phyloP scores from a whole-genome alignment of 2,113 vertebrate genomes.

The Sciurus niger region DNA sequence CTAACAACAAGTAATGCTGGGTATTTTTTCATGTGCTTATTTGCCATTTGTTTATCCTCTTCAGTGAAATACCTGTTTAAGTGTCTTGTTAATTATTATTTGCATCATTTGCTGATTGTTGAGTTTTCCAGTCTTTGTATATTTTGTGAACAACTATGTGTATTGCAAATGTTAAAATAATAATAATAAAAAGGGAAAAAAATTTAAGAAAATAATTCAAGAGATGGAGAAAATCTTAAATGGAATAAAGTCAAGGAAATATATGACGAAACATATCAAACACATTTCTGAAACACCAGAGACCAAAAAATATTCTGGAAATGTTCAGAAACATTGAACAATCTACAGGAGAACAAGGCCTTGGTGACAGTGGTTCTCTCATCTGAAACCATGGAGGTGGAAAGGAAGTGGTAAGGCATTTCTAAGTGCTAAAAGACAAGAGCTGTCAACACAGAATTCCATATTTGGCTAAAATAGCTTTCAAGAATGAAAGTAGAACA shows the following conservation, averaged over 20 bases:
- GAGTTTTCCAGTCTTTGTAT: too few species aligned
- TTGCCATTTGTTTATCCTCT: too few species aligned
- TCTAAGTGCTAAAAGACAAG: neutral
- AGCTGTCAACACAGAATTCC: neutral
- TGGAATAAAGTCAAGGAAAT: neutral
- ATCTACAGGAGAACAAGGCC: neutral
- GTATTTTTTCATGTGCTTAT: too few species aligned
- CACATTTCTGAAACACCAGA: neutral
- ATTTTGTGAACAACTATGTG: too few species aligned
- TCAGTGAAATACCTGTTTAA: too few species aligned
- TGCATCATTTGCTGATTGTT: too few species aligned
- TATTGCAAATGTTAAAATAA: too few species aligned
- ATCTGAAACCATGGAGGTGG: neutral
- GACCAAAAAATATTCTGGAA: neutral
- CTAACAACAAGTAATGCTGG: too few species aligned
- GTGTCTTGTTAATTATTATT: too few species aligned
- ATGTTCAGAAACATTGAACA: neutral
- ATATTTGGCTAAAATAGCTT: neutral
- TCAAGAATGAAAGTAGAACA: neutral
- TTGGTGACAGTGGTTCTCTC: neutral
- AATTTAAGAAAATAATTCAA: too few species aligned
- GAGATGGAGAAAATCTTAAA: neutral
- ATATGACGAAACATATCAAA: neutral
- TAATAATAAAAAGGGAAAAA: too few species aligned
- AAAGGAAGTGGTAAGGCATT: neutral